Base-by-base conservation (phyloP, 2,113 vertebrate genomes). In the Riparia riparia region DNA sequence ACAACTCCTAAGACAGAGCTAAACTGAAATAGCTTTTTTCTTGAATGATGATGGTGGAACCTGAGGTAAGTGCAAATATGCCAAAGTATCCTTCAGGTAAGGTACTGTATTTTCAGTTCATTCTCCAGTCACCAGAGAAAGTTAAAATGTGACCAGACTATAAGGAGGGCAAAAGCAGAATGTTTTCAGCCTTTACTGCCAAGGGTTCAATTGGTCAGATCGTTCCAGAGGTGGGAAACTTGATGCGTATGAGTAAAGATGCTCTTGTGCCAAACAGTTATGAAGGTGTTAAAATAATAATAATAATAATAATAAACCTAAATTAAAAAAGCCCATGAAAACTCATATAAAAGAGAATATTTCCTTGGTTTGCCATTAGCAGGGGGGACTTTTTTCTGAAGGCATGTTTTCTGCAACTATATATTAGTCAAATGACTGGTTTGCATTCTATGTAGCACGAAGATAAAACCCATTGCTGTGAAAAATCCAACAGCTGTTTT, bases 401-500 rank as follows among this genome's bases (percentile, higher is more conserved):
- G 50, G 71, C 82, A 58, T 80, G 60, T 78, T 94, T 84, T 83
- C 82, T 92, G 76, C 82, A 93, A 73, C 91, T 80, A 14, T 74
- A 0, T 81, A 70, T 96, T 94, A 93, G 82, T 57, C 37, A 78
- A 94, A 93, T 92, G 60, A 78, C 51, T 92, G 88, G 72, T 96
- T 93, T 94, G 90, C 49, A 53, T 89, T 90, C 45, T 68, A 14
- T 76, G 90, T 92, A 81, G 92, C 89, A 93, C 79, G 84, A 78
- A 79, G 83, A 61, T 88, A 94, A 94, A 96, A 89, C 82, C 88
- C 90, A 89, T 90, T 83, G 70, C 72, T 86, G 90, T 89, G 96
- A 94, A 93, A 96, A 96, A 96, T 64, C 82, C 92, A 96, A 78
- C 96, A 96, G 93, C 93, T 96, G 96, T 57, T 96, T 95, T 95